These are phyloP conservation scores for Pristionchus maxplancki DNA, from an alignment of 2,888 invertebrate species.

Conservation along the genomic window DNA sequence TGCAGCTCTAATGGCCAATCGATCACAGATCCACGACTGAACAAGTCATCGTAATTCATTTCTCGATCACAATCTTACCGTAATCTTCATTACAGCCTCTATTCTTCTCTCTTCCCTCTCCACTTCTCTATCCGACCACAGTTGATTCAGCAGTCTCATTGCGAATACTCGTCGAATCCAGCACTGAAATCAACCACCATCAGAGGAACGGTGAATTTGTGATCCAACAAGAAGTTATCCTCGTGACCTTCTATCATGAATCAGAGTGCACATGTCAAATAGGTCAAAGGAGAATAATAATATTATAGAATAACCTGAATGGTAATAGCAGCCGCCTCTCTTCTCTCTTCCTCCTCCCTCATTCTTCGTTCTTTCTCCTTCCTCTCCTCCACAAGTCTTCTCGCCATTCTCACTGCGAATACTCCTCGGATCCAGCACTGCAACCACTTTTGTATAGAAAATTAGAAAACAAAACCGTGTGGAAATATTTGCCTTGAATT, in stretches of 20 bases:
- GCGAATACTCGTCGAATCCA: background rate
- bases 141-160: background rate
- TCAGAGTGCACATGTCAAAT: background rate
- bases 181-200: background rate
- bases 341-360: background rate
- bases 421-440: background rate
- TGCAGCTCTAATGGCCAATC: background rate
- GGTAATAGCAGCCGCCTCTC: background rate
- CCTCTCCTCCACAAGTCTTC: too few species aligned
- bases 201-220: too few species aligned
- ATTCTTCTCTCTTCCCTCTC: background rate
- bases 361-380: background rate
- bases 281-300: background rate
- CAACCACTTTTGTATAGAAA: background rate
- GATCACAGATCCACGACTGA: slow-evolving; percentile 27
- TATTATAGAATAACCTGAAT: background rate
- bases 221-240: too few species aligned
- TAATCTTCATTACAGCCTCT: background rate
- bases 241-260: too few species aligned
- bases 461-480: too few species aligned
- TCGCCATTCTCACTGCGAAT: background rate
- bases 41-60: background rate
- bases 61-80: background rate
- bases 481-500: too few species aligned
- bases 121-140: background rate